Conservation (phyloP, 2,797 vertebrate genomes). For the Pseudochaenichthys georgianus region DNA sequence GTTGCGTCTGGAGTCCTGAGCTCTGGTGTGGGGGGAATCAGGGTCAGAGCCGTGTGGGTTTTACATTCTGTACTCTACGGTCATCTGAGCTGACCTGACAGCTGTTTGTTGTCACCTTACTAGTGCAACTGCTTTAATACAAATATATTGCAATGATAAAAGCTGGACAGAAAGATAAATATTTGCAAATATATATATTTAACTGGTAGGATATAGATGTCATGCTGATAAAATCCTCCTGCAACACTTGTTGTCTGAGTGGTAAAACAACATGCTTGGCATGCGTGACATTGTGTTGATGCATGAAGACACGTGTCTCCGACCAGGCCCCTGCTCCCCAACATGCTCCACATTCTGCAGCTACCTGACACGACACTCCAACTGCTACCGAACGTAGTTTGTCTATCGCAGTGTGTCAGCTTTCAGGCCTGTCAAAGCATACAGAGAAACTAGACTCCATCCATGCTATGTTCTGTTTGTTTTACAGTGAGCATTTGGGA, state of each 20-base stretch:
- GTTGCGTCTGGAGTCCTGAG: conserved; percentile 51
- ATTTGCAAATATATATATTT: conserved; percentile 22
- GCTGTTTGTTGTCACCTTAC: conserved; percentile 68
- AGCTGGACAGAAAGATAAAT: conserved; percentile 13
- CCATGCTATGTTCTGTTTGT: conserved; percentile 72
- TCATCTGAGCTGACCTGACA: conserved; percentile 71
- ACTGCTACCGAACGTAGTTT: conserved; percentile 64
- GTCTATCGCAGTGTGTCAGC: conserved; percentile 61
- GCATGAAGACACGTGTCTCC: conserved; percentile 66
- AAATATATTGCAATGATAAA: conserved; percentile 10
- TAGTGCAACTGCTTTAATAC: conserved; percentile 26
- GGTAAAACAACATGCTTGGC: conserved; percentile 65
- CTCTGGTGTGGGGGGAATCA: conserved; percentile 52
- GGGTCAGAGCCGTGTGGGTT: conserved; percentile 62
- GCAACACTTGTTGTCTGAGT: conserved; percentile 11
- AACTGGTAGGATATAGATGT: conserved; percentile 17
- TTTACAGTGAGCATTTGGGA: conserved; percentile 75
- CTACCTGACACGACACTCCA: conserved; percentile 71
- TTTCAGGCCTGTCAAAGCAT: conserved; percentile 70
- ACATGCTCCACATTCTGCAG: conserved; percentile 68
- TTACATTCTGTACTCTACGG: conserved; percentile 53
- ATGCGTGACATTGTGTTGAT: conserved; percentile 72
- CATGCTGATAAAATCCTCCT: conserved; percentile 23
- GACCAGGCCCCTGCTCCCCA: conserved; percentile 33
- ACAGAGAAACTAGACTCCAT: conserved; percentile 73